Evolutionary conservation across 2,113 vertebrate species (phyloP).

Genomic region (Hucho hucho): DNA sequence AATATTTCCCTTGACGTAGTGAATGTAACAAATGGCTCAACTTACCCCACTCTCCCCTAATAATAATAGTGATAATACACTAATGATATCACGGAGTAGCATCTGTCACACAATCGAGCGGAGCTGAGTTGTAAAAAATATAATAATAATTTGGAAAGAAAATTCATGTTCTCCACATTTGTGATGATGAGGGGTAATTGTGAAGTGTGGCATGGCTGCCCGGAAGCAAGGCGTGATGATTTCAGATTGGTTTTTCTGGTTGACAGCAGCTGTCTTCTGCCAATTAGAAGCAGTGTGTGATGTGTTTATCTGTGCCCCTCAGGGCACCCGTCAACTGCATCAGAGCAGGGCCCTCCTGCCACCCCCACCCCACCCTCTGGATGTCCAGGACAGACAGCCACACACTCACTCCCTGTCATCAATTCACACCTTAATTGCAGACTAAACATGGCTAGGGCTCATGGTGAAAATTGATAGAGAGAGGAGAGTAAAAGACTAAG

Average conservation of each 20-base stretch:
- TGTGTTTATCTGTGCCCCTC: conserved; percentile 16
- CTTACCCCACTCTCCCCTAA: too few species aligned
- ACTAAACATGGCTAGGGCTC: conserved; percentile 36
- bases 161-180: conserved; percentile 54
- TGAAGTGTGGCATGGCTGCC: conserved; percentile 63
- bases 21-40: too few species aligned
- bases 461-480: background rate
- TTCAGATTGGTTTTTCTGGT: conserved; percentile 63
- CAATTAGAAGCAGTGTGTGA: conserved; percentile 56
- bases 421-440: conserved; percentile 41
- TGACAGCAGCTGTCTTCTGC: conserved; percentile 68
- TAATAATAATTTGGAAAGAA: conserved; percentile 3
- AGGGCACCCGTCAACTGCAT: conserved; percentile 1
- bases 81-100: too few species aligned
- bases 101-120: too few species aligned
- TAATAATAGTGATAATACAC: too few species aligned
- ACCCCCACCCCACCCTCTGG: background rate
- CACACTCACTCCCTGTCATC: conserved; percentile 24
- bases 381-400: background rate
- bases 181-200: conserved; percentile 52
- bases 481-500: too few species aligned
- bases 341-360: conserved; percentile 41
- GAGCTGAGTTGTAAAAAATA: background rate
- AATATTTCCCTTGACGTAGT: too few species aligned
- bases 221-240: conserved; percentile 49